Evolutionary conservation across 2,797 vertebrate species (phyloP).

Genomic region (Typhlichthys subterraneus): DNA sequence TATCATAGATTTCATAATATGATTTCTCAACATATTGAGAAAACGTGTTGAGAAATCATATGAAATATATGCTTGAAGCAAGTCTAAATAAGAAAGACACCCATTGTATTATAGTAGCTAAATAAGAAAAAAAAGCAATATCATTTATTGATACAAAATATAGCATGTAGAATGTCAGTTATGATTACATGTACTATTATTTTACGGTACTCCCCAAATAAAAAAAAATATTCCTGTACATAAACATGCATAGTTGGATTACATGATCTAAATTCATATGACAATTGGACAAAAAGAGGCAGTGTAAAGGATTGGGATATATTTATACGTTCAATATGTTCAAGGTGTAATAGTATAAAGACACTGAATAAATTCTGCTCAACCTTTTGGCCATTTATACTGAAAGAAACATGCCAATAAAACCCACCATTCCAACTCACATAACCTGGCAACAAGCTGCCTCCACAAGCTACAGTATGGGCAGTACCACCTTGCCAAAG

Average conservation of each 20-base stretch:
- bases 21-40: no score
- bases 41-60: slow-evolving; percentile 1
- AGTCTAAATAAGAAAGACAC: slow-evolving; percentile 13
- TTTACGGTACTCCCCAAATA: slow-evolving; percentile 8
- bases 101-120: slow-evolving; percentile 2
- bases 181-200: slow-evolving; percentile 7
- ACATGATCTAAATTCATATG: slow-evolving; percentile 1
- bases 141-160: slow-evolving; percentile 17
- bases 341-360: slow-evolving; percentile 16
- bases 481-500: slow-evolving; percentile 41
- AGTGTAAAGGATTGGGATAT: neutral
- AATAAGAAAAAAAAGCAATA: neutral
- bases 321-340: slow-evolving; percentile 21
- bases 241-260: slow-evolving; percentile 20
- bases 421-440: slow-evolving; percentile 53
- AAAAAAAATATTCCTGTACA: slow-evolving; percentile 24
- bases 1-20: no score
- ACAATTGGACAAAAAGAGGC: neutral
- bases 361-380: slow-evolving; percentile 28
- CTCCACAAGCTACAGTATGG: slow-evolving; percentile 24
- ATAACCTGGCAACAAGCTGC: slow-evolving; percentile 62
- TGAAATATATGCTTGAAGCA: slow-evolving; percentile 19
- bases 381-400: slow-evolving; percentile 26
- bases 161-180: slow-evolving; percentile 20
- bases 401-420: slow-evolving; percentile 35